Conservation (phyloP, 2,888 invertebrate species). For the Hypolimnas misippus region DNA sequence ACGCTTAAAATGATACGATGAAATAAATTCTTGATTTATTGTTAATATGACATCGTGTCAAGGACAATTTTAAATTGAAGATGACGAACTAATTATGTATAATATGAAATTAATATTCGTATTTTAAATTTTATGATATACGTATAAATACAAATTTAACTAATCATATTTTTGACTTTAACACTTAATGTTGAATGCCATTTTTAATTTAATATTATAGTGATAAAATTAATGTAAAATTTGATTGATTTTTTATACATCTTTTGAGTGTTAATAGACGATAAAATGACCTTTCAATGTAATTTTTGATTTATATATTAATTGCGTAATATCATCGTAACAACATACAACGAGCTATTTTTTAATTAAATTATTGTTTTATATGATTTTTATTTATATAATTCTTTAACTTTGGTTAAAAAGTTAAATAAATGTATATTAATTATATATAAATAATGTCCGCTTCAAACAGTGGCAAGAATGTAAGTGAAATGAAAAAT, state of each 20-base stretch:
- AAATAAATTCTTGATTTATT: conserved; percentile 33
- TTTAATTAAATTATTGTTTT: too few species aligned
- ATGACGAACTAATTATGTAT: conserved; percentile 1
- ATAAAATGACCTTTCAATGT: background rate
- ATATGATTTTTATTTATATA: too few species aligned
- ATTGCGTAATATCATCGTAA: too few species aligned
- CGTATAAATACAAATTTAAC: background rate
- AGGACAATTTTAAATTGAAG: conserved; percentile 31
- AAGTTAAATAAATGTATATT: too few species aligned
- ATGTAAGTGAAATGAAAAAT: too few species aligned
- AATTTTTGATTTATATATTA: too few species aligned
- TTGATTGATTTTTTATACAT: background rate
- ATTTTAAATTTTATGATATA: conserved; percentile 11
- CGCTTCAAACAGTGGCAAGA: too few species aligned
- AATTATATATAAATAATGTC: too few species aligned
- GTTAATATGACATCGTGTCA: conserved; percentile 31
- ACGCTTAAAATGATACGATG: background rate
- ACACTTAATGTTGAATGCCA: background rate
- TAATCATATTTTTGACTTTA: background rate
- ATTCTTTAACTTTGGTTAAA: too few species aligned
- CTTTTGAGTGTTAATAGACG: too few species aligned
- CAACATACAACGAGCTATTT: too few species aligned
- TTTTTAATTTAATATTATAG: background rate
- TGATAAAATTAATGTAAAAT: background rate
- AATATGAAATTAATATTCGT: conserved; percentile 11